Conservation (phyloP, 2,888 invertebrate genomes). For the Apotomis turbidana region DNA sequence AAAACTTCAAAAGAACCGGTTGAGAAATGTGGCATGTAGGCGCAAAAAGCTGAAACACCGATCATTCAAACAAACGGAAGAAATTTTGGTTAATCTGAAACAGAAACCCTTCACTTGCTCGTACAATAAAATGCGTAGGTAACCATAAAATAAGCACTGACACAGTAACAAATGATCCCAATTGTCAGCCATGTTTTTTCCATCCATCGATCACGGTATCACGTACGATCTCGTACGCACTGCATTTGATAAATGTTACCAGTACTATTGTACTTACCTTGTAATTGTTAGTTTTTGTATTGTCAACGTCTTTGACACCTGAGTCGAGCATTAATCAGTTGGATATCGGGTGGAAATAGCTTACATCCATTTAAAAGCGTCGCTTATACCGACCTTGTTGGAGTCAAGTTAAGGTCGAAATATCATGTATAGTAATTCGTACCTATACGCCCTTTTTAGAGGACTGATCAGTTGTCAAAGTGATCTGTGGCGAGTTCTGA, state of each 20-base stretch:
- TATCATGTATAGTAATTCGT: not conserved
- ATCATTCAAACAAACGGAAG: too few species aligned
- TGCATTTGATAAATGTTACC: constrained; percentile 22
- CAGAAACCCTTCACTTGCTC: too few species aligned
- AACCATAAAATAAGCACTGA: not conserved
- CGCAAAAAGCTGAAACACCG: too few species aligned
- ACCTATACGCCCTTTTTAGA: not conserved
- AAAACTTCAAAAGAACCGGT: too few species aligned
- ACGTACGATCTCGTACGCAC: constrained; percentile 4
- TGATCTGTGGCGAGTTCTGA: constrained; percentile 19
- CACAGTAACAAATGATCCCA: constrained; percentile 13
- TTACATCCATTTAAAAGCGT: not conserved
- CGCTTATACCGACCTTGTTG: not conserved
- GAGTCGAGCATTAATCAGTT: constrained; percentile 30
- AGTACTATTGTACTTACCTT: constrained; percentile 19
- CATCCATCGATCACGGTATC: constrained; percentile 18
- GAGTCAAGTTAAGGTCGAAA: not conserved
- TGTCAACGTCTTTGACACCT: constrained; percentile 29
- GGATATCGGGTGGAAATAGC: not conserved
- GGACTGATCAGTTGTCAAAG: not conserved
- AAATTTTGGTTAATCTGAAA: too few species aligned
- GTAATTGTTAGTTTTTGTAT: constrained; percentile 27
- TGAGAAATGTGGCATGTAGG: too few species aligned
- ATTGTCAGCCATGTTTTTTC: constrained; percentile 18
- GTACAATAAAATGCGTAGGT: not conserved